Evolutionary conservation across 2,797 vertebrate species (phyloP).

Genomic region (Ptychadena robeensis): DNA sequence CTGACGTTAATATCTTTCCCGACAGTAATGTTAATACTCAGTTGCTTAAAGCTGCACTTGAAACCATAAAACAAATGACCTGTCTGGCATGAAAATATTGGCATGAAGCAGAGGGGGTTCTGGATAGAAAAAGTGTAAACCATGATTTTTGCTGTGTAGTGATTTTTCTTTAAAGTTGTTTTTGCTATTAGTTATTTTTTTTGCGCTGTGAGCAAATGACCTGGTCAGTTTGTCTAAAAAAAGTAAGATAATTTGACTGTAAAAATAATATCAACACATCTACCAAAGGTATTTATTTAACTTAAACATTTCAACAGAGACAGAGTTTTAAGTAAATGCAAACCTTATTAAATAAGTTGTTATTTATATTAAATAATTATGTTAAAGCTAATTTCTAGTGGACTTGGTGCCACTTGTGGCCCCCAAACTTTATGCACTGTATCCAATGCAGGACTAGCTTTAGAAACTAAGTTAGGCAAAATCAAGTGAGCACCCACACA

Average conservation of each 20-base stretch:
- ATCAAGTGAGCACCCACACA: too few species aligned
- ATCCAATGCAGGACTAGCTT: too few species aligned
- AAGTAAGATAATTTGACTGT: background rate
- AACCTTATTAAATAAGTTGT: too few species aligned
- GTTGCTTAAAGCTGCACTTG: conserved; percentile 68
- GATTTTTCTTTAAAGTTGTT: background rate
- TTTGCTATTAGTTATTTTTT: background rate
- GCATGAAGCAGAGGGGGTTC: conserved; percentile 11
- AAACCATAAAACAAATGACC: conserved; percentile 70
- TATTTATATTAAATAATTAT: too few species aligned
- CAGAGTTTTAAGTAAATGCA: background rate
- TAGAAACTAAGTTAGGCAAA: too few species aligned
- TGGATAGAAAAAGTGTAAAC: conserved; percentile 6
- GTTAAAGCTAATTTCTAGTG: too few species aligned
- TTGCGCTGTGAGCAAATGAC: background rate
- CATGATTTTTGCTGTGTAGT: background rate
- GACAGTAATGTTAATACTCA: conserved; percentile 69
- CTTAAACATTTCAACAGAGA: background rate
- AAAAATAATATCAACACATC: background rate
- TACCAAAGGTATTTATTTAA: background rate
- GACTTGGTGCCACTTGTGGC: too few species aligned
- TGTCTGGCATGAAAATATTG: conserved; percentile 69
- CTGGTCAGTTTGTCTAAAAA: background rate
- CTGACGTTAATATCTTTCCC: conserved; percentile 73
- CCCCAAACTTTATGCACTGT: too few species aligned